Evolutionary conservation across 2,797 vertebrate species (phyloP).

Genomic region (Lutjanus argentimaculatus): DNA sequence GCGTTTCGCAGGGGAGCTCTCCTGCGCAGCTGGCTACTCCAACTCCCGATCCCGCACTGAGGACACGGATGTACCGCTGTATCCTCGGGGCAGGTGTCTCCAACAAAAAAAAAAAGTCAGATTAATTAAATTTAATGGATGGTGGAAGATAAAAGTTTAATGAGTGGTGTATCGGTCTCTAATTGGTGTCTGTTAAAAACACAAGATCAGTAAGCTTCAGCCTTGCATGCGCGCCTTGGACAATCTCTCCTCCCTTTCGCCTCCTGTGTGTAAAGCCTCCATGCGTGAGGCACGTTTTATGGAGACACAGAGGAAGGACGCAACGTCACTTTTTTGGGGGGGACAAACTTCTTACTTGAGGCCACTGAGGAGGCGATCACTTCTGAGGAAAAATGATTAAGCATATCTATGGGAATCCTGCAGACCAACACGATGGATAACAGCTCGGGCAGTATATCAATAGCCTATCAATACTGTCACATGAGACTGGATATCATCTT

Average conservation of each 20-base stretch:
- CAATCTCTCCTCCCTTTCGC: conserved; percentile 56
- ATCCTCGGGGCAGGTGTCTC: conserved; percentile 82
- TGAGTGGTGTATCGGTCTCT: neutral
- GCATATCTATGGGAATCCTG: neutral
- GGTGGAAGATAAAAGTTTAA: too few relatives aligned
- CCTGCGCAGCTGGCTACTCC: conserved; percentile 58
- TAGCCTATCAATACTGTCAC: too few relatives aligned
- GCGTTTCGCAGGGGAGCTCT: conserved; percentile 65
- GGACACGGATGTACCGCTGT: conserved; percentile 57
- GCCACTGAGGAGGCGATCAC: neutral
- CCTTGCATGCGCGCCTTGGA: conserved; percentile 44
- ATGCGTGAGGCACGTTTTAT: conserved; percentile 78
- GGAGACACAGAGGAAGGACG: conserved; percentile 76
- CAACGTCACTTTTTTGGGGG: conserved; percentile 79
- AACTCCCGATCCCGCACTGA: conserved; percentile 46
- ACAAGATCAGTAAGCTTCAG: conserved; percentile 45
- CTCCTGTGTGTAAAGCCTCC: conserved; percentile 56
- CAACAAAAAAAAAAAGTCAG: conserved; percentile 1
- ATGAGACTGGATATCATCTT: too few relatives aligned
- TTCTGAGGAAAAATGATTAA: neutral
- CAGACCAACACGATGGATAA: neutral
- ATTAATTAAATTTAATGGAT: neutral
- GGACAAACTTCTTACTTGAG: conserved; percentile 26
- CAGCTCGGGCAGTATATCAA: neutral
- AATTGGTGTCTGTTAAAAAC: neutral